Conservation (phyloP, 2,888 invertebrate species). For the Apotomis capreana region DNA sequence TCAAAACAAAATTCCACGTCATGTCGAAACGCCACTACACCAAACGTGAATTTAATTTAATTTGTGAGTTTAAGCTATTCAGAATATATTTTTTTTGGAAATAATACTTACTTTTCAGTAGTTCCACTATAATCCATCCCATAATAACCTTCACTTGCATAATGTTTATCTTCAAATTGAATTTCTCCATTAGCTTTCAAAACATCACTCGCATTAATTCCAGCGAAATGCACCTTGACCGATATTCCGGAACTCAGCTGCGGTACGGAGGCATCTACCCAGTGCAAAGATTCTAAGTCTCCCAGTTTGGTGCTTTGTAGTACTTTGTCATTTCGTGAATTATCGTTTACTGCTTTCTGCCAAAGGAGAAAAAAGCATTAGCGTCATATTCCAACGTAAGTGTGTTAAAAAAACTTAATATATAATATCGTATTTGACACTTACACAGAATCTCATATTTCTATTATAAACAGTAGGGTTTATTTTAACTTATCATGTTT, state of each 20-base stretch:
- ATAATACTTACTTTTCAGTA: conserved; percentile 57
- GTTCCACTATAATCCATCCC: conserved; percentile 8
- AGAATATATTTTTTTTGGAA: no score
- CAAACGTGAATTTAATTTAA: no score
- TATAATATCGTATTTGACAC: no score
- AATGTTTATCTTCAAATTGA: conserved; percentile 8
- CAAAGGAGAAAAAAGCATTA: background rate
- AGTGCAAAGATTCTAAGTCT: conserved; percentile 52
- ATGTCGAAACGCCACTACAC: no score
- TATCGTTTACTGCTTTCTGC: background rate
- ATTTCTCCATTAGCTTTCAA: conserved; percentile 52
- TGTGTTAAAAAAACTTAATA: no score
- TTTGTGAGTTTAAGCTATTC: no score
- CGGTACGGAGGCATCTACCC: no score
- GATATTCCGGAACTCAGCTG: conserved; percentile 47
- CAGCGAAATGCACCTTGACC: conserved; percentile 46
- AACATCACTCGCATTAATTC: conserved; percentile 51
- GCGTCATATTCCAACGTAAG: background rate
- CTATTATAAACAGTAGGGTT: no score
- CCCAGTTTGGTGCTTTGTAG: conserved; percentile 50
- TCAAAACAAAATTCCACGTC: no score
- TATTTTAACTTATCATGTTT: no score
- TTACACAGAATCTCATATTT: no score
- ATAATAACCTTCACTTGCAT: background rate
- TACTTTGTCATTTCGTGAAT: conserved; percentile 37